phyloP scores from a whole-genome alignment of 2,797 vertebrate genomes.

The Crypturellus tataupa region DNA sequence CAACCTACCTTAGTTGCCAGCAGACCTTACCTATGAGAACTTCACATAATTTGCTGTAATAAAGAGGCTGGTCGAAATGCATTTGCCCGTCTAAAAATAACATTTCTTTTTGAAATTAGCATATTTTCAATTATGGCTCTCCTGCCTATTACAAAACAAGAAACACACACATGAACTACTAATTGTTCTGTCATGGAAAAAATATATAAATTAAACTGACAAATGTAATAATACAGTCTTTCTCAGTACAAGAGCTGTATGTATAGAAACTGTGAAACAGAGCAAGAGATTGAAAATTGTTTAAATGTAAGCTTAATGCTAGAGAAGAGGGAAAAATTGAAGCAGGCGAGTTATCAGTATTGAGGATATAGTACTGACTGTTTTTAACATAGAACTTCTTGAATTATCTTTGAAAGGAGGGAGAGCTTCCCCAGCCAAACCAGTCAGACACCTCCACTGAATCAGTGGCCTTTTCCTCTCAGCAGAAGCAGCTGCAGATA shows the following conservation, averaged over 20 bases:
- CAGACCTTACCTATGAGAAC: neutral
- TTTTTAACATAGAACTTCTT: neutral
- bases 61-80: neutral
- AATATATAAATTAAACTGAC: neutral
- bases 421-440: neutral
- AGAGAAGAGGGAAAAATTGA: neutral
- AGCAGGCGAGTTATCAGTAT: neutral
- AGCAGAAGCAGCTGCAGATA: no score
- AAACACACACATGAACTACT: neutral
- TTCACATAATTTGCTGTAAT: neutral
- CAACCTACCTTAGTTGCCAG: neutral
- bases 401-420: neutral
- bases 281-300: neutral
- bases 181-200: slow-evolving; percentile 17
- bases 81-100: slow-evolving; percentile 53
- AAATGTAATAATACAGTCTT: neutral
- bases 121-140: slow-evolving; percentile 45
- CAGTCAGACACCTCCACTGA: neutral
- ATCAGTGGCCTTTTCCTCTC: no score
- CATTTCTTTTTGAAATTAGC: slow-evolving; percentile 42
- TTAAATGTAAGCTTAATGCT: neutral
- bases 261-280: neutral
- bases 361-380: neutral
- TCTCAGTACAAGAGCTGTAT: neutral
- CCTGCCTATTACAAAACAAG: neutral